phyloP scores from a whole-genome alignment of 2,888 invertebrate species.

The Melanostoma mellinum region DNA sequence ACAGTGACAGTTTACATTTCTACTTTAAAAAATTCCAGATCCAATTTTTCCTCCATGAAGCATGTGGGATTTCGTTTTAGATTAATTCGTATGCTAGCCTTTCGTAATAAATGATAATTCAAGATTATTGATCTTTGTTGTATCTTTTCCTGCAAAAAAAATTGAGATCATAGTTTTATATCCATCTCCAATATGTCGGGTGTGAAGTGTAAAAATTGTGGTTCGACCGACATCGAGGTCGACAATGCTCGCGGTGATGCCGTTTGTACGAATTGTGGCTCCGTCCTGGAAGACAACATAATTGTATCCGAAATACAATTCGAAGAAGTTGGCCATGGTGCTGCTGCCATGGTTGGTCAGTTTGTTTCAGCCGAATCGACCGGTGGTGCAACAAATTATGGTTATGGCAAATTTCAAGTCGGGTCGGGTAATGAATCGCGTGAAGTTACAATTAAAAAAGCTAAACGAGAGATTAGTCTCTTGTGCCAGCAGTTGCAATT shows the following conservation, averaged over 20 bases:
- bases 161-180: conserved; percentile 59
- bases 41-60: background rate
- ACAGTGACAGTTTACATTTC: conserved; percentile 25
- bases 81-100: background rate
- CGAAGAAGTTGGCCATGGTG: conserved; percentile 95
- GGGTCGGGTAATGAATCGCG: conserved; percentile 94
- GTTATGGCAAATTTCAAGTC: conserved; percentile 91
- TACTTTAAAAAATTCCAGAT: background rate
- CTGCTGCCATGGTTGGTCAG: conserved; percentile 93
- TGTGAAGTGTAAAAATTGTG: conserved; percentile 93
- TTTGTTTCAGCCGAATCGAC: conserved; percentile 95
- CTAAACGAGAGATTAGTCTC: conserved; percentile 91
- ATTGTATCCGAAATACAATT: conserved; percentile 99
- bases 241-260: conserved; percentile 97
- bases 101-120: background rate
- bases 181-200: conserved; percentile 82
- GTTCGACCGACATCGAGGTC: conserved; percentile 95
- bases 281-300: conserved; percentile 96
- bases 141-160: background rate
- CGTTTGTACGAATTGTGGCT: conserved; percentile 97
- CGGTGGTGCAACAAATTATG: conserved; percentile 89
- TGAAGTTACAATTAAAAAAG: conserved; percentile 95
- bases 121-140: background rate
- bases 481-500: conserved; percentile 93
- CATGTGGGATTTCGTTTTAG: conserved; percentile 45